Conservation (phyloP, 2,888 invertebrate genomes). For the Euspilapteryx auroguttella region DNA sequence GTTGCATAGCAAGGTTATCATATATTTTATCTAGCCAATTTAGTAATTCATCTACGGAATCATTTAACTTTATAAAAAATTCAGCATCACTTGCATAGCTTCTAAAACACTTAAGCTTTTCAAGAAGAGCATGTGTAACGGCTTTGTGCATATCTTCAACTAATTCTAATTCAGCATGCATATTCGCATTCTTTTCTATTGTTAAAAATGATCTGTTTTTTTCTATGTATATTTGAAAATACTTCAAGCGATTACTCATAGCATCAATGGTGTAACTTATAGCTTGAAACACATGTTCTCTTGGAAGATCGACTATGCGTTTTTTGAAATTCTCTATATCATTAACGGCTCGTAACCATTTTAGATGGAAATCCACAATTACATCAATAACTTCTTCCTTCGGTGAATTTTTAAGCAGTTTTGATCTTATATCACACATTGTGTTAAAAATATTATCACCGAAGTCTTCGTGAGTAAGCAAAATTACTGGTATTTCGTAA, state of each 20-base stretch:
- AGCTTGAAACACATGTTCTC: constrained; percentile 26
- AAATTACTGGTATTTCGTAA: constrained; percentile 39
- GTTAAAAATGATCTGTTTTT: constrained; percentile 17
- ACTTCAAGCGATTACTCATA: constrained; percentile 25
- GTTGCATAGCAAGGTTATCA: constrained; percentile 23
- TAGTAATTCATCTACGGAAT: constrained; percentile 24
- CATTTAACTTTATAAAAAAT: constrained; percentile 20
- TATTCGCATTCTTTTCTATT: constrained; percentile 19
- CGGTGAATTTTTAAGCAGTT: constrained; percentile 14
- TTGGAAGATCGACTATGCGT: constrained; percentile 14
- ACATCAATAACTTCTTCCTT: constrained; percentile 17
- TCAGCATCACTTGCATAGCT: constrained; percentile 18
- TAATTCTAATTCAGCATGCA: constrained; percentile 36
- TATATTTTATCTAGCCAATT: constrained; percentile 38
- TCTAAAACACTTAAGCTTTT: constrained; percentile 28
- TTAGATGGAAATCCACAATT: constrained; percentile 36
- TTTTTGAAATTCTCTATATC: constrained; percentile 31
- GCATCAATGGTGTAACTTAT: constrained; percentile 35
- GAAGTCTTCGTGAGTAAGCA: constrained; percentile 32
- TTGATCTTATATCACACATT: constrained; percentile 24
- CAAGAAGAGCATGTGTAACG: constrained; percentile 17
- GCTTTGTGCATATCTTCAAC: constrained; percentile 45
- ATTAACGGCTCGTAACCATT: constrained; percentile 33
- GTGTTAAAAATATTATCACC: constrained; percentile 30
- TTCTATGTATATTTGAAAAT: constrained; percentile 30